These are phyloP conservation scores for Lottia gigantea DNA, from an alignment of 2,888 invertebrate species.

Conservation along the genomic window DNA sequence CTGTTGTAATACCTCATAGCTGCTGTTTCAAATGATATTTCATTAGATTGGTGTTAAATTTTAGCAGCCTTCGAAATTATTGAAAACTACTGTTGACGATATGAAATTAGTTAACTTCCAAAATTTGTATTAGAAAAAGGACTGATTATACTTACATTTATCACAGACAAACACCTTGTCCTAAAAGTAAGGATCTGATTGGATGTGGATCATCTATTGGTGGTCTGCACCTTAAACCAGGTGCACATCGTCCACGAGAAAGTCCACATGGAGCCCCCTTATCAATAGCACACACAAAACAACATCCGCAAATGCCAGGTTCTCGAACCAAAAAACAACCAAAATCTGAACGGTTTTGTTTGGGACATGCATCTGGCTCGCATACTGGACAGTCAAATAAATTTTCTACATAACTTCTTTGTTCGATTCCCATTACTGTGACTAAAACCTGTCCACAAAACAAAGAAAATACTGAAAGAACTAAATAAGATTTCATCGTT, in stretches of 20 bases:
- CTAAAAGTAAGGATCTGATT: slow-evolving; percentile 19
- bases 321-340: slow-evolving; percentile 23
- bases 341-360: neutral
- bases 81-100: too few species aligned
- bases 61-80: too few species aligned
- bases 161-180: slow-evolving; percentile 22
- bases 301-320: slow-evolving; percentile 28
- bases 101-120: too few species aligned
- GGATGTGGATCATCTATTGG: slow-evolving; percentile 24
- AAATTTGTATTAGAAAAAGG: too few species aligned
- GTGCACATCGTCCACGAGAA: slow-evolving; percentile 19
- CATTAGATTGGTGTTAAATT: too few species aligned
- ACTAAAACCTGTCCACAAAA: too few species aligned
- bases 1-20: too few species aligned
- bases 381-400: slow-evolving; percentile 26
- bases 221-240: slow-evolving; percentile 22
- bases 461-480: too few species aligned
- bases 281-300: slow-evolving; percentile 19
- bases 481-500: too few species aligned
- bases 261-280: slow-evolving; percentile 24
- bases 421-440: neutral
- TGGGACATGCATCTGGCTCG: slow-evolving; percentile 2
- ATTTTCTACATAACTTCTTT: slow-evolving; percentile 3
- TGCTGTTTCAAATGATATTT: too few species aligned
- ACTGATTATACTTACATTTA: too few species aligned